A percentile compares a stretch with the other conserved stretches of the same genome.
phyloP scores from a whole-genome alignment of 2,888 invertebrate genomes.

The Exephanes ischioxanthus region DNA sequence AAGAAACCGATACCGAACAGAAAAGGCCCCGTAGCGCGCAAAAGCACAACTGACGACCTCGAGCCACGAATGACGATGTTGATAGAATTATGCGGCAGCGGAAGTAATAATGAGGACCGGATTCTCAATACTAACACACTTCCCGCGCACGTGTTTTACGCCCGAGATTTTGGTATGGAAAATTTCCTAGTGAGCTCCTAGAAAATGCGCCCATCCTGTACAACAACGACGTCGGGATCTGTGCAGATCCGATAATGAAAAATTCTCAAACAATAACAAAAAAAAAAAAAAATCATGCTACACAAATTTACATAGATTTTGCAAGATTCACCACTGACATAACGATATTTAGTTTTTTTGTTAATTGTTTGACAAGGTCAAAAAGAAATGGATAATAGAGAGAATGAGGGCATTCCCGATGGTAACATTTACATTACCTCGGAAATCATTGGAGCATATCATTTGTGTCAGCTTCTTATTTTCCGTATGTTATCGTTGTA shows the following conservation, averaged over 20 bases:
- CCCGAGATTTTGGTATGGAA: slow-evolving; percentile 12
- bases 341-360: background rate
- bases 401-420: slow-evolving; percentile 3
- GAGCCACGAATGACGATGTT: slow-evolving; percentile 63
- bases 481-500: background rate
- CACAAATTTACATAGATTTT: slow-evolving; percentile 50
- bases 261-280: background rate
- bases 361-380: slow-evolving; percentile 4
- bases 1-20: slow-evolving; percentile 25
- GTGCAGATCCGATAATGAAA: background rate
- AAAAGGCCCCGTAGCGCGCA: slow-evolving; percentile 26
- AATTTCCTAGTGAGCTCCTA: slow-evolving; percentile 11
- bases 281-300: slow-evolving; percentile 2
- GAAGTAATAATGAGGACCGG: slow-evolving; percentile 71
- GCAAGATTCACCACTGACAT: slow-evolving; percentile 32
- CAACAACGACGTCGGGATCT: background rate
- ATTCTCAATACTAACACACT: slow-evolving; percentile 27
- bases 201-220: slow-evolving; percentile 10
- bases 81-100: slow-evolving; percentile 69
- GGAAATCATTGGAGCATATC: slow-evolving; percentile 54
- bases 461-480: slow-evolving; percentile 54
- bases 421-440: slow-evolving; percentile 40
- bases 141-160: slow-evolving; percentile 9
- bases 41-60: slow-evolving; percentile 17
- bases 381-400: slow-evolving; percentile 13